These are phyloP conservation scores for Osedax frankpressi DNA, from an alignment of 2,888 invertebrate genomes.

Conservation along the genomic window DNA sequence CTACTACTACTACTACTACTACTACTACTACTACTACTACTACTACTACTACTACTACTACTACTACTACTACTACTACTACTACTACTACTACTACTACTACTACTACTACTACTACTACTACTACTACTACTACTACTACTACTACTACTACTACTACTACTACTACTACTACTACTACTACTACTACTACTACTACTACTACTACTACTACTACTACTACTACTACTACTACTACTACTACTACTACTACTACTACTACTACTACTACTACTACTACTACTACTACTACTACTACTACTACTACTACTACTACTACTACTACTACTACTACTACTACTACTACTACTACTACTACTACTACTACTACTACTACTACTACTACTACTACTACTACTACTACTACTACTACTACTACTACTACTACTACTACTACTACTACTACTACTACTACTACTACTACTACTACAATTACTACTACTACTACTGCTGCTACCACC, in stretches of 20 bases:
- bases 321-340: too few relatives aligned
- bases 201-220: conserved; percentile 11
- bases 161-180: not conserved
- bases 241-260: not conserved
- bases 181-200: not conserved
- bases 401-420: too few relatives aligned
- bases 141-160: conserved; percentile 18
- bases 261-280: not conserved
- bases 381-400: too few relatives aligned
- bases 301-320: conserved; percentile 18
- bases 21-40: conserved; percentile 9
- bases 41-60: not conserved
- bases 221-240: conserved; percentile 15
- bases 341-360: too few relatives aligned
- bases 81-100: conserved; percentile 18
- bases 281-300: conserved; percentile 18
- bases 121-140: conserved; percentile 17
- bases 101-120: not conserved
- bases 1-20: conserved; percentile 19
- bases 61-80: conserved; percentile 19
- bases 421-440: too few relatives aligned
- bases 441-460: too few relatives aligned
- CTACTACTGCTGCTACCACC: too few relatives aligned
- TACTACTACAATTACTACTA: too few relatives aligned
- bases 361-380: too few relatives aligned